A percentile compares a stretch with the other conserved stretches of the same genome.
Evolutionary conservation across 2,113 vertebrate species (phyloP).

Genomic region (Stegastes partitus): DNA sequence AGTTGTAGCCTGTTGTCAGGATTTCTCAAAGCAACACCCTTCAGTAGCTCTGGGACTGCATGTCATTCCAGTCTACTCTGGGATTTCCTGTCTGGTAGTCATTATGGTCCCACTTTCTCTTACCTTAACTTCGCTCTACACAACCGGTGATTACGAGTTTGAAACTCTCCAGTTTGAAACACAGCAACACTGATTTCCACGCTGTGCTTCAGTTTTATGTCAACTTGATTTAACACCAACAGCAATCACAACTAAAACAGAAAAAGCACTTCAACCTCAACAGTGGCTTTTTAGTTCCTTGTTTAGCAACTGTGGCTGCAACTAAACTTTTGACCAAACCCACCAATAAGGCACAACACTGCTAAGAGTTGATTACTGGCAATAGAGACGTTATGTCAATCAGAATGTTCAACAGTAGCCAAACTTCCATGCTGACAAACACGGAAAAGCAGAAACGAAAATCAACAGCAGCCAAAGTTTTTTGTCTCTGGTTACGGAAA

Average conservation of each 20-base stretch:
- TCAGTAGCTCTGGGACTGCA: slow-evolving; percentile 13
- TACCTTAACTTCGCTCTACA: slow-evolving; percentile 33
- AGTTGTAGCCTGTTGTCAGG: slow-evolving; percentile 37
- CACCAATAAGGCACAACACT: background rate
- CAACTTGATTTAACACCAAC: slow-evolving; percentile 9
- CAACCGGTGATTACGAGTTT: slow-evolving; percentile 35
- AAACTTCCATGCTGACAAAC: slow-evolving; percentile 30
- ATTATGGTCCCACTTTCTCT: slow-evolving; percentile 35
- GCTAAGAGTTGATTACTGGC: background rate
- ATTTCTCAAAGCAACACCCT: slow-evolving; percentile 54
- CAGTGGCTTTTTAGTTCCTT: background rate
- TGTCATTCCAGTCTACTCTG: slow-evolving; percentile 31
- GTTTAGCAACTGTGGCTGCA: slow-evolving; percentile 7
- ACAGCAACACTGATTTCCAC: background rate
- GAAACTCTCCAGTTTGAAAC: slow-evolving; percentile 7
- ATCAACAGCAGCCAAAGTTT: slow-evolving; percentile 25
- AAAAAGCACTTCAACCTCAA: background rate
- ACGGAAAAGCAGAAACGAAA: slow-evolving; percentile 18
- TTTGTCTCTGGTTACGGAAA: slow-evolving; percentile 24
- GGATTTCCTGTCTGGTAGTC: slow-evolving; percentile 61
- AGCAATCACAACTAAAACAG: background rate
- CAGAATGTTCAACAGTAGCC: slow-evolving; percentile 31
- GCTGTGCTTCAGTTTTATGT: background rate
- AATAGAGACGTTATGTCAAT: background rate
- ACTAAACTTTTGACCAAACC: background rate